Base-by-base conservation (phyloP, 1,140 invertebrate species). In the Phocides pigmalion region DNA sequence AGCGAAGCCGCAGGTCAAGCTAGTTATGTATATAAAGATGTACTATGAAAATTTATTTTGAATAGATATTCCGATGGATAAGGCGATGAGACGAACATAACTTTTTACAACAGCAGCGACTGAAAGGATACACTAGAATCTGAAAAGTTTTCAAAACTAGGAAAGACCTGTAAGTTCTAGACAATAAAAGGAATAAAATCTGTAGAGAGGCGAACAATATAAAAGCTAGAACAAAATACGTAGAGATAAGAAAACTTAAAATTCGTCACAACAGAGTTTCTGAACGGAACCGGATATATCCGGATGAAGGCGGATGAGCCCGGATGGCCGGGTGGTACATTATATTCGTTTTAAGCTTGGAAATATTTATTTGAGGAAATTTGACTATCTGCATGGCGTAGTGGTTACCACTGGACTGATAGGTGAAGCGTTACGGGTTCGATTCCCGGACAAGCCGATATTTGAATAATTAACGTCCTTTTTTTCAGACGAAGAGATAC, bases 281-380 rank as follows among this genome's bases (percentile, higher is more conserved):
- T 20, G 9, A 11, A n/a, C 42, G 42, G 11, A 46, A 46, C 42
- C 42, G 42, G 42, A 46, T 46, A 46, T 46, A 46, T 22, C 17
- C 42, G 17, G 42, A 46, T 46, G 1, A 46, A 20, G 22, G 41
- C 41, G 41, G 17, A 32, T 20, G 16, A 19, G 17, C n/a, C 42
- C 42, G 42, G 42, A 46, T 46, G 11, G 8, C 19, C 11, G 17
- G 22, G 9, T 11, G 4, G 17, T 12, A 20, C 9, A 6, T 19
- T 17, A n/a, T 35, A n/a, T 11, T 1, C 14, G 35, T 39, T 32
- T 32, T 32, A 32, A 32, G 28, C 28, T 32, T 32, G 28, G 28
- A 32, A 32, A 32, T 39, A 39, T 39, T 12, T 39, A 39, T n/a
- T 3, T 12, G 35, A 12, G 4, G 28, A 39, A 39, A 39, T 5